A percentile compares a stretch with the other conserved stretches of the same genome.
Conservation (phyloP, 2,113 vertebrate genomes). For the Scartelaos histophorus region DNA sequence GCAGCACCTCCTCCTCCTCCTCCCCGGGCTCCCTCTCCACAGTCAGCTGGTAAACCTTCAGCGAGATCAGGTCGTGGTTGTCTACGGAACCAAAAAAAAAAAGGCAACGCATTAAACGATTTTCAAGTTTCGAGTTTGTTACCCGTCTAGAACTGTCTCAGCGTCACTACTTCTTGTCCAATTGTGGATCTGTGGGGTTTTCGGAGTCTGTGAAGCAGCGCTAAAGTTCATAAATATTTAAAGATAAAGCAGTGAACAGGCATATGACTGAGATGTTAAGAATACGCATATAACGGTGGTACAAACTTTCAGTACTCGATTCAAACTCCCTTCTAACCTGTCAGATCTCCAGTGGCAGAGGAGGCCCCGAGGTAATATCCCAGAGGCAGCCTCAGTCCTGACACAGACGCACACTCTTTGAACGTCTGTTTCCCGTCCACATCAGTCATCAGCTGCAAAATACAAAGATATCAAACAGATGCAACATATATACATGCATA, state of each 20-base stretch:
- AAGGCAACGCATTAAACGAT: background rate
- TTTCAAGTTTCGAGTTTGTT: too few species aligned
- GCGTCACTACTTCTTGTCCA: too few species aligned
- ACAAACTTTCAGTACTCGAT: too few species aligned
- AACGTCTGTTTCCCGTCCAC: slow-evolving; percentile 88
- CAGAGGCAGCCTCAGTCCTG: slow-evolving; percentile 81
- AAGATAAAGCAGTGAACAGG: too few species aligned
- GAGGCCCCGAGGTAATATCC: slow-evolving; percentile 92
- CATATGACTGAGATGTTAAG: too few species aligned
- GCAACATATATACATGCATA: background rate
- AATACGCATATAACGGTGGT: too few species aligned
- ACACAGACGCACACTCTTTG: slow-evolving; percentile 86
- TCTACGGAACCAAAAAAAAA: slow-evolving; percentile 69
- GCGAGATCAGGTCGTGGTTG: slow-evolving; percentile 92
- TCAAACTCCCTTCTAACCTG: slow-evolving; percentile 74
- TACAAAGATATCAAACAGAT: background rate
- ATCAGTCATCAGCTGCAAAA: slow-evolving; percentile 84
- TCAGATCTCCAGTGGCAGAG: slow-evolving; percentile 89
- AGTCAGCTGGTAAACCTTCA: slow-evolving; percentile 91
- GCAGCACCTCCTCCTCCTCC: slow-evolving; percentile 79
- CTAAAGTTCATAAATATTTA: too few species aligned
- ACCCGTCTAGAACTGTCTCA: too few species aligned
- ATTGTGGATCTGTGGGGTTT: too few species aligned
- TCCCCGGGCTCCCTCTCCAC: slow-evolving; percentile 79
- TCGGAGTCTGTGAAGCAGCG: too few species aligned